Evolutionary conservation across 1,140 invertebrate genomes (phyloP).

Genomic region (Homalodisca vitripennis): DNA sequence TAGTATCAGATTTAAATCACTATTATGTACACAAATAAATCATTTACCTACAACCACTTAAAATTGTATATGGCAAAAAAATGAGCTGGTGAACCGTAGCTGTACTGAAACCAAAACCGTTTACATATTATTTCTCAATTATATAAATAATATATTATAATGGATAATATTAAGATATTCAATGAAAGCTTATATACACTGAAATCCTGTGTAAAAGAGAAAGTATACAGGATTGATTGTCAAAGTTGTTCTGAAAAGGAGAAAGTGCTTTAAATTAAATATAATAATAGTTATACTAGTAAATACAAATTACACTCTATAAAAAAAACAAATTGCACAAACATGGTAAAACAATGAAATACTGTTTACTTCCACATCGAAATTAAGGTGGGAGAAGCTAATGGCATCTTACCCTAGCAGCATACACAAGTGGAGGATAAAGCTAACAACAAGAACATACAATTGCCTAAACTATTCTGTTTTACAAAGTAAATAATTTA

Average conservation of each 20-base stretch:
- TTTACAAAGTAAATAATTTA: too few species aligned
- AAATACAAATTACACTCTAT: background rate
- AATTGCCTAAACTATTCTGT: too few species aligned
- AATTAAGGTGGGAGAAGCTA: background rate
- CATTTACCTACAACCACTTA: slow-evolving; percentile 12
- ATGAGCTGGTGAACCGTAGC: background rate
- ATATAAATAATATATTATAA: background rate
- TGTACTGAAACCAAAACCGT: background rate
- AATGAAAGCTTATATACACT: background rate
- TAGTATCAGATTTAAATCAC: too few species aligned
- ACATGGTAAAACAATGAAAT: slow-evolving; percentile 14
- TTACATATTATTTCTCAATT: background rate
- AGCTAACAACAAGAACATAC: background rate
- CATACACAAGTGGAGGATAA: background rate
- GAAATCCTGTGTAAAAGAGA: slow-evolving; percentile 10
- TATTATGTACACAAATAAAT: slow-evolving; percentile 22
- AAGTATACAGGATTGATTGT: slow-evolving; percentile 26
- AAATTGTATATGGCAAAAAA: slow-evolving; percentile 13
- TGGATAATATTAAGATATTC: background rate
- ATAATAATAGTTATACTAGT: background rate
- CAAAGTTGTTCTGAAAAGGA: background rate
- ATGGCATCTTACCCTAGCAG: background rate
- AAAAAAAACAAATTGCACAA: slow-evolving; percentile 14
- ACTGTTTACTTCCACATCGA: background rate
- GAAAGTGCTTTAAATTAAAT: background rate